Evolutionary conservation across 2,888 invertebrate species (phyloP).

Genomic region (Hoplodrina ambigua): DNA sequence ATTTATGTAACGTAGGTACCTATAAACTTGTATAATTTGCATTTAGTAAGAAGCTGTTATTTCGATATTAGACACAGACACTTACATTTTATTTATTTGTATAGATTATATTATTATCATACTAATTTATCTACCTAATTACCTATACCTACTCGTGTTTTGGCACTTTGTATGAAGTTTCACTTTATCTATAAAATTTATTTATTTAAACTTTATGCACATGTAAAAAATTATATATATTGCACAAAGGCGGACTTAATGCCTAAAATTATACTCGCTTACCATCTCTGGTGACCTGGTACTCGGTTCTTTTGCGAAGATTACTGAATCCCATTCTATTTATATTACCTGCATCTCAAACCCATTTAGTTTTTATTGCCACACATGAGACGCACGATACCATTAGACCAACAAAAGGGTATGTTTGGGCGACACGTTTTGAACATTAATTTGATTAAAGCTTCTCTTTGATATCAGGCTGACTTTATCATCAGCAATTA

Average conservation of each 20-base stretch:
- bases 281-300: constrained; percentile 51
- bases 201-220: too few relatives aligned
- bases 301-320: constrained; percentile 20
- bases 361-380: constrained; percentile 50
- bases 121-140: too few relatives aligned
- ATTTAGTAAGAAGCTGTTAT: too few relatives aligned
- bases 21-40: too few relatives aligned
- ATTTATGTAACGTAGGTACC: too few relatives aligned
- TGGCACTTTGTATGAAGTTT: background rate
- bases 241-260: too few relatives aligned
- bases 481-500: constrained; percentile 11
- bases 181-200: too few relatives aligned
- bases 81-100: too few relatives aligned
- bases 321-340: constrained; percentile 38
- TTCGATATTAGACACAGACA: too few relatives aligned
- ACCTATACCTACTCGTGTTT: too few relatives aligned
- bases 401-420: constrained; percentile 24
- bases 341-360: constrained; percentile 56
- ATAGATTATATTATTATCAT: too few relatives aligned
- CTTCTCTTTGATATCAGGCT: background rate
- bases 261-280: constrained; percentile 37
- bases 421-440: constrained; percentile 36
- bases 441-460: constrained; percentile 23
- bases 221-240: too few relatives aligned
- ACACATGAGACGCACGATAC: constrained; percentile 7